phyloP scores from a whole-genome alignment of 2,797 vertebrate genomes.

The Xerus rutilus region DNA sequence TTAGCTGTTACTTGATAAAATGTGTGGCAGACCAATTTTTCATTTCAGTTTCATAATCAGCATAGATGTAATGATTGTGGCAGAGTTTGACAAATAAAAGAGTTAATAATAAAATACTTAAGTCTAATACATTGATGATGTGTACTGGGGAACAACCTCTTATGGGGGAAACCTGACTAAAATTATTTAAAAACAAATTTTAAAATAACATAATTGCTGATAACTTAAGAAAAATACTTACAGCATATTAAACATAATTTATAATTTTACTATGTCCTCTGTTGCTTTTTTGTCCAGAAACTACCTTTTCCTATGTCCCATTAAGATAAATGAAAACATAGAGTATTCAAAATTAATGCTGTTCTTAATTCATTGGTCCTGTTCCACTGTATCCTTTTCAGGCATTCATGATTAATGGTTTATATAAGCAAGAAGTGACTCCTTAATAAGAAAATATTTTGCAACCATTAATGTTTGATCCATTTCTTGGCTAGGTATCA shows the following conservation, averaged over 20 bases:
- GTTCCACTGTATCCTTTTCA: constrained; percentile 28
- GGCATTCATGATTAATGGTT: constrained; percentile 65
- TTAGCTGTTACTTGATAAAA: background rate
- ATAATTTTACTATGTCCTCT: background rate
- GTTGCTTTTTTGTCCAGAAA: background rate
- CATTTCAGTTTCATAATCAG: background rate
- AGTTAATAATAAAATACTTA: background rate
- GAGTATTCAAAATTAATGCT: background rate
- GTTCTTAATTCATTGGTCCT: background rate
- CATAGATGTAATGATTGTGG: background rate
- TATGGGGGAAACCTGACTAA: background rate
- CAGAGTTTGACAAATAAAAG: constrained; percentile 4
- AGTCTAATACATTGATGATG: background rate
- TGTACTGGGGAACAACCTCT: background rate
- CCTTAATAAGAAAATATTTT: constrained; percentile 53
- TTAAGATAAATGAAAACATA: background rate
- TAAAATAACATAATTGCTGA: background rate
- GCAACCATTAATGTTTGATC: background rate
- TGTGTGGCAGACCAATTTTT: background rate
- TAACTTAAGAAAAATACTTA: background rate
- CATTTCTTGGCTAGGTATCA: background rate
- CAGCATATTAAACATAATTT: constrained; percentile 32
- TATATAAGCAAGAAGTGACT: constrained; percentile 51
- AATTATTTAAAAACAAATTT: background rate
- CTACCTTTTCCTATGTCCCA: background rate